Conservation (phyloP, 2,888 invertebrate genomes). For the Xanthostigma xanthostigma region DNA sequence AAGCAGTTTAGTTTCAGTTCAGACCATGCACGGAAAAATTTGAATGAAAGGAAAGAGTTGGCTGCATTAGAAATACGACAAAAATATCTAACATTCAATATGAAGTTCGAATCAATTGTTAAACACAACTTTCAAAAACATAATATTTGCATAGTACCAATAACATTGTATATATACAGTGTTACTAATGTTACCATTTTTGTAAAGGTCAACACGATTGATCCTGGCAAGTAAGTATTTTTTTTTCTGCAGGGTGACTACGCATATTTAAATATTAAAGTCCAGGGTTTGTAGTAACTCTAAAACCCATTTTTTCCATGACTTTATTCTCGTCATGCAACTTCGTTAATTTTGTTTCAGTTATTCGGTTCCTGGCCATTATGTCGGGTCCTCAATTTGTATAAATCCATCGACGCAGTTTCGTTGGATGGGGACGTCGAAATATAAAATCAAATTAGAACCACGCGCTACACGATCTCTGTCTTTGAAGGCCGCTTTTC, state of each 20-base stretch:
- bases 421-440: constrained; percentile 25
- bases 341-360: too few relatives aligned
- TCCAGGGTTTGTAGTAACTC: neutral
- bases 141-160: constrained; percentile 50
- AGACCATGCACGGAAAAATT: constrained; percentile 20
- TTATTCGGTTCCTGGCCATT: too few relatives aligned
- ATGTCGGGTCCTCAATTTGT: constrained; percentile 11
- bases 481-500: constrained; percentile 36
- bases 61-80: constrained; percentile 20
- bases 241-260: constrained; percentile 11
- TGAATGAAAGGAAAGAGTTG: constrained; percentile 11
- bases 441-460: constrained; percentile 19
- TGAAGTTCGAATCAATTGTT: constrained; percentile 40
- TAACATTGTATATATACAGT: constrained; percentile 50
- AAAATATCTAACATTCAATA: constrained; percentile 40
- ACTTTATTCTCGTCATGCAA: neutral
- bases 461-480: constrained; percentile 23
- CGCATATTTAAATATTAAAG: constrained; percentile 1
- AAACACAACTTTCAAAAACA: constrained; percentile 45
- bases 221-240: constrained; percentile 36
- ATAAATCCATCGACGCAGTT: constrained; percentile 24
- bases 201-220: constrained; percentile 45
- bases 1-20: neutral
- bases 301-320: neutral
- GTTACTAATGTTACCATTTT: constrained; percentile 41